A percentile compares a stretch with the other conserved stretches of the same genome.
Evolutionary conservation across 2,797 vertebrate genomes (phyloP).

Genomic region (Syndactyla subalaris): DNA sequence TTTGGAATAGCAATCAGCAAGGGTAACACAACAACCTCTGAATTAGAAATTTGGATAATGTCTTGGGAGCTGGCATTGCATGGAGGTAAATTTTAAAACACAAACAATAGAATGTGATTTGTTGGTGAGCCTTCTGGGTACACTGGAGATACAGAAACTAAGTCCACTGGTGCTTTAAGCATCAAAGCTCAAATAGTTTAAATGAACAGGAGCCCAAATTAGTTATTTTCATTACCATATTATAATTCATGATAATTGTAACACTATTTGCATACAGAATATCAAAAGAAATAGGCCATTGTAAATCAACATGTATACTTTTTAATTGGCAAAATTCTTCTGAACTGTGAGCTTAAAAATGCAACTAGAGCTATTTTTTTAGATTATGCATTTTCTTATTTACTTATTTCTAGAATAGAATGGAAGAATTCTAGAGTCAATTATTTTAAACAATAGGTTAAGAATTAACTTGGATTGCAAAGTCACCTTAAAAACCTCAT

Average conservation of each 20-base stretch:
- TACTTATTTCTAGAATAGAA: constrained; percentile 26
- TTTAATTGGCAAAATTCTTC: constrained; percentile 46
- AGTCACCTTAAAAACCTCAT: constrained; percentile 52
- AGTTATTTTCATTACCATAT: constrained; percentile 15
- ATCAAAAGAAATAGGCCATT: constrained; percentile 59
- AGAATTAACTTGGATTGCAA: constrained; percentile 48
- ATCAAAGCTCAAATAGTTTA: constrained; percentile 54
- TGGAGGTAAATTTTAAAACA: neutral
- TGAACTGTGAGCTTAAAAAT: constrained; percentile 34
- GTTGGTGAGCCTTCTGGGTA: constrained; percentile 22
- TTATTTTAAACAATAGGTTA: constrained; percentile 53
- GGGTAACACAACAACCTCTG: neutral
- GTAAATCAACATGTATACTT: neutral
- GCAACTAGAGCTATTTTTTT: constrained; percentile 26
- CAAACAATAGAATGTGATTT: constrained; percentile 13
- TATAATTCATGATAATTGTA: constrained; percentile 29
- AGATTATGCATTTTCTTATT: constrained; percentile 32
- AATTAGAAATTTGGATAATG: neutral
- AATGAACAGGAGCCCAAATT: neutral
- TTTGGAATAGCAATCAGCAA: neutral
- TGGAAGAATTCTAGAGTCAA: constrained; percentile 6
- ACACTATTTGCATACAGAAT: constrained; percentile 33
- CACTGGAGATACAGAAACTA: neutral
- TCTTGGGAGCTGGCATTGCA: neutral
- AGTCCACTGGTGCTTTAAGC: neutral